Base-by-base conservation (phyloP, 1,140 invertebrate genomes). In the Pomacea maculata region DNA sequence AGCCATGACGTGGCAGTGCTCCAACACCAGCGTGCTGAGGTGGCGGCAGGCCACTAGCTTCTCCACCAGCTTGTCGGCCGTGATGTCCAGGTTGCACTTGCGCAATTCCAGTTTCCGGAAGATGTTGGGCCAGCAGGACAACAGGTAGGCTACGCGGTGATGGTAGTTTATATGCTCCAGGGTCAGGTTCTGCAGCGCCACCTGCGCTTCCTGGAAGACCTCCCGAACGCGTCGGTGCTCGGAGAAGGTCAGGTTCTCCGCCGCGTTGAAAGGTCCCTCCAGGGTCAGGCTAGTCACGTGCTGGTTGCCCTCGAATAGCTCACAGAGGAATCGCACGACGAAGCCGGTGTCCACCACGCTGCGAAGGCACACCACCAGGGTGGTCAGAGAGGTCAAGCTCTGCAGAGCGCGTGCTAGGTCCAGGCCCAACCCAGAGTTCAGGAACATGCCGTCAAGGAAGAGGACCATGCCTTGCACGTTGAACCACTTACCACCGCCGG, bases 391-490 rank as follows among this genome's bases (percentile, higher is more conserved):
- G 11, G 52, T 71, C 75, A 86, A 73, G n/a, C 57, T 65, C 8
- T 80, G 76, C 65, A 86, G 70, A 10, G 83, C 83, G 54, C 78
- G 64, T 1, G 85, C 83, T 61, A 86, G 52, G 19, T 81, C 52
- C 12, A 82, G 64, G 34, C 80, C 80, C 5, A 83, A 52, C 25
- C 64, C 63, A 21, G 61, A 61, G 29, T 79, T 75, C 10, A 77
- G 52, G 68, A 82, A 81, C 67, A 86, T 76, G 4, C 82, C 81
- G 78, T 83, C 81, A 75, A 85, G 77, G 61, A 83, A 83, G 19
- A 72, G 85, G 85, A 83, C 87, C 87, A 70, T 89, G 91, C 78
- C 84, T 25, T 79, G 63, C 3, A 81, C 57, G 17, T 21, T 10
- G 72, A 34, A 19, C 11, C 67, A 29, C 65, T 25, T 57, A 61